Percentiles rank a stretch among this genome's conserved stretches.
These are phyloP conservation scores for Cettia cetti DNA, from an alignment of 2,113 vertebrate species.

Conservation along the genomic window DNA sequence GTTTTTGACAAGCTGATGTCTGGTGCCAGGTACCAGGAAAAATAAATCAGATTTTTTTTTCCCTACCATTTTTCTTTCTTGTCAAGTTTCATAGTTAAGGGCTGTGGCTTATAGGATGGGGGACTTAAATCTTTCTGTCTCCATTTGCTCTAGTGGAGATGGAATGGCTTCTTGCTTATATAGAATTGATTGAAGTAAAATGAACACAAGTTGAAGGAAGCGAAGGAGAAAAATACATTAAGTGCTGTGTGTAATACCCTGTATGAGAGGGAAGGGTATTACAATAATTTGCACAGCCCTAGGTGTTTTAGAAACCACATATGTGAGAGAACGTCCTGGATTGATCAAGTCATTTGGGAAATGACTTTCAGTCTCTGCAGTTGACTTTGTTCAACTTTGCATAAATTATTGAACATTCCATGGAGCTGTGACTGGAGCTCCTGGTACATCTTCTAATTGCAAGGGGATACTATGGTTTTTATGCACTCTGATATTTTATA, in stretches of 20 bases:
- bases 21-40: background rate
- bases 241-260: background rate
- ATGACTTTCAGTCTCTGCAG: background rate
- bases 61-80: background rate
- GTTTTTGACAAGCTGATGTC: background rate
- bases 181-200: background rate
- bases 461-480: background rate
- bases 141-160: background rate
- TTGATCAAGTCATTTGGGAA: background rate
- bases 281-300: background rate
- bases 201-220: background rate
- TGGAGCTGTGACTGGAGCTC: background rate
- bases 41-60: background rate
- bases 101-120: background rate
- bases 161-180: background rate
- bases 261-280: background rate
- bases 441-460: background rate
- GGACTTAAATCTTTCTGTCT: background rate
- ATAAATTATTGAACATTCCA: background rate
- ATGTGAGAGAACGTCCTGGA: background rate
- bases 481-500: background rate
- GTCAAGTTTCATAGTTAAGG: background rate
- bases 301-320: background rate
- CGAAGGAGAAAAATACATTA: background rate
- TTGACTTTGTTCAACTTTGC: background rate